Conservation (phyloP, 2,113 vertebrate genomes). For the Monarcha castaneiventris region DNA sequence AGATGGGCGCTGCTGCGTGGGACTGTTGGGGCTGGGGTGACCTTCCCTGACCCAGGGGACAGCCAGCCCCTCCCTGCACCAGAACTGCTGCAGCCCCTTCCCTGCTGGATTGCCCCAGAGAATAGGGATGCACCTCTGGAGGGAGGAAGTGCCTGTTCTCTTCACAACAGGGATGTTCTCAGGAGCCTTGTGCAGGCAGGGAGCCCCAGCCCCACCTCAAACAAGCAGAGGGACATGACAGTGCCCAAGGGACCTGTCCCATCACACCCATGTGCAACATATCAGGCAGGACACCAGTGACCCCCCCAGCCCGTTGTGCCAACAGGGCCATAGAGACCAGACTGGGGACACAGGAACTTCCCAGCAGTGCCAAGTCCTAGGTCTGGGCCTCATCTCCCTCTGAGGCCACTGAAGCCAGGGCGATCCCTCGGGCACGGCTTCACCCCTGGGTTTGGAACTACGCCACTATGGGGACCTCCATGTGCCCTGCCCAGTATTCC, state of each 20-base stretch:
- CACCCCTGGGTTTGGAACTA: neutral
- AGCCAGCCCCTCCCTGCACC: neutral
- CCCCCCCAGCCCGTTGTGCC: neutral
- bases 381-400: neutral
- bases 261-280: fast-evolving
- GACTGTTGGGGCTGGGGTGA: neutral
- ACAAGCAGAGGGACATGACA: neutral
- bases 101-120: neutral
- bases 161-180: fast-evolving
- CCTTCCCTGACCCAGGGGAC: neutral
- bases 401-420: neutral
- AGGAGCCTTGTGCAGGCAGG: neutral
- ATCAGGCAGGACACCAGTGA: neutral
- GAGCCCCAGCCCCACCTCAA: neutral
- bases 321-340: neutral
- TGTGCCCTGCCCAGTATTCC: neutral
- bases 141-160: neutral
- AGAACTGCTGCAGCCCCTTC: neutral
- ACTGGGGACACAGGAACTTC: neutral
- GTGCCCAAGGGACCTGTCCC: neutral
- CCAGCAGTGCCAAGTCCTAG: neutral
- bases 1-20: neutral
- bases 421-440: neutral
- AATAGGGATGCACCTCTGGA: neutral
- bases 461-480: fast-evolving